Percentiles rank a stretch among this genome's conserved stretches.
These are phyloP conservation scores for Meteorus sp. DNA, from an alignment of 1,140 invertebrate species.

Conservation along the genomic window DNA sequence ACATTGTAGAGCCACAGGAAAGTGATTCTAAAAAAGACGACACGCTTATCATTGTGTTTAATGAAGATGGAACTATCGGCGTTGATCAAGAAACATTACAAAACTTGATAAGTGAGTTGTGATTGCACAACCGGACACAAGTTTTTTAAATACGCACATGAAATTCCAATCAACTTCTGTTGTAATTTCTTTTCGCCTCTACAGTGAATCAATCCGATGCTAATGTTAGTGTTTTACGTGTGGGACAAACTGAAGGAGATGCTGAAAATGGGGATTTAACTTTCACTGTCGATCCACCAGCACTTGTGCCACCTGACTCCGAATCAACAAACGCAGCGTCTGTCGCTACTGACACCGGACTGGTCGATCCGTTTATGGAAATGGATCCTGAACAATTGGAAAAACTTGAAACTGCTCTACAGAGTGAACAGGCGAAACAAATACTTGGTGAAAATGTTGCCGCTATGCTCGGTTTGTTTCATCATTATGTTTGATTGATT, in stretches of 20 bases:
- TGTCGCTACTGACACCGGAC: slow-evolving; percentile 35
- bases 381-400: slow-evolving; percentile 65
- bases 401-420: slow-evolving; percentile 61
- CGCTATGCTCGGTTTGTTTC: slow-evolving; percentile 57
- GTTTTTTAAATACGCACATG: no score
- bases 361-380: slow-evolving; percentile 61
- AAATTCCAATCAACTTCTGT: no score
- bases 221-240: slow-evolving; percentile 57
- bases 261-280: slow-evolving; percentile 48
- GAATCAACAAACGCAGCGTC: slow-evolving; percentile 17
- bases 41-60: slow-evolving; percentile 70
- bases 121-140: no score
- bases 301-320: slow-evolving; percentile 31
- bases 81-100: slow-evolving; percentile 72
- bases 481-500: neutral
- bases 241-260: slow-evolving; percentile 51
- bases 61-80: slow-evolving; percentile 71
- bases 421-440: slow-evolving; percentile 64
- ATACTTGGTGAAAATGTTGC: slow-evolving; percentile 64
- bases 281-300: slow-evolving; percentile 53
- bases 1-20: slow-evolving; percentile 49
- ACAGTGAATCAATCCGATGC: slow-evolving; percentile 58
- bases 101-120: slow-evolving; percentile 68
- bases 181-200: no score
- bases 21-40: slow-evolving; percentile 52